Evolutionary conservation across 1,140 invertebrate species (phyloP).

Genomic region (Hypothenemus hampei): DNA sequence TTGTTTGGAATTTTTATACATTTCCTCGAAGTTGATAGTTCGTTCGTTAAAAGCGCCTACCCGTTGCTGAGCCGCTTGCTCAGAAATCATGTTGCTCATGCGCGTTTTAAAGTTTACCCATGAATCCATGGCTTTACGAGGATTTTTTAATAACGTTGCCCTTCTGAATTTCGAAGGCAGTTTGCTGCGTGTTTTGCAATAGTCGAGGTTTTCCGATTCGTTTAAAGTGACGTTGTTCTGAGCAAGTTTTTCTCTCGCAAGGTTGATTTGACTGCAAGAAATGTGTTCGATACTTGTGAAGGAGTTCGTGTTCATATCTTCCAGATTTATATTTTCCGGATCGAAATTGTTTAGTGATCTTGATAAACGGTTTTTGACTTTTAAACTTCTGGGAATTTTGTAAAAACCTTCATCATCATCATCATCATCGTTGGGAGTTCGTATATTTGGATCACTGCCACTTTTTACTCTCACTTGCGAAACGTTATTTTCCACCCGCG

Average conservation of each 20-base stretch:
- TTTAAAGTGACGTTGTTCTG: slow-evolving; percentile 4
- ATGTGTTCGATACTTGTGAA: slow-evolving; percentile 41
- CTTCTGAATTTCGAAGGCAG: slow-evolving; percentile 31
- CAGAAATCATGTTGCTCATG: slow-evolving; percentile 38
- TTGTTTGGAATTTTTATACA: slow-evolving; percentile 41
- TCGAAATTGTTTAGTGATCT: slow-evolving; percentile 42
- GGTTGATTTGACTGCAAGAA: slow-evolving; percentile 38
- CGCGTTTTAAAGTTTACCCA: slow-evolving; percentile 41
- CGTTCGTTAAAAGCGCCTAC: slow-evolving; percentile 39
- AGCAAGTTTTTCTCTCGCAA: slow-evolving; percentile 8
- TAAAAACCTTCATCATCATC: slow-evolving; percentile 39
- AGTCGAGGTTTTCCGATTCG: slow-evolving; percentile 31
- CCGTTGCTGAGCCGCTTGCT: slow-evolving; percentile 39
- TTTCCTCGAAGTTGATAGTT: slow-evolving; percentile 38
- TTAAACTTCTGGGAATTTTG: slow-evolving; percentile 38
- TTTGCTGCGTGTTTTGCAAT: slow-evolving; percentile 33
- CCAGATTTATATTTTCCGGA: slow-evolving; percentile 30
- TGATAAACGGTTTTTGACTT: slow-evolving; percentile 33
- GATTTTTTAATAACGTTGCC: slow-evolving; percentile 35
- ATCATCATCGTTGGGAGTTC: slow-evolving; percentile 26
- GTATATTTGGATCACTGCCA: slow-evolving; percentile 41
- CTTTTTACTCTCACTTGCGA: slow-evolving; percentile 32
- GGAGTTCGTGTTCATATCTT: slow-evolving; percentile 14
- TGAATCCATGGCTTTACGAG: slow-evolving; percentile 28
- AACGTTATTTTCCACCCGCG: slow-evolving; percentile 12